Conservation (phyloP, 35 echinoderm and acorn worm species). For the Hemicentrotus pulcherrimus region DNA sequence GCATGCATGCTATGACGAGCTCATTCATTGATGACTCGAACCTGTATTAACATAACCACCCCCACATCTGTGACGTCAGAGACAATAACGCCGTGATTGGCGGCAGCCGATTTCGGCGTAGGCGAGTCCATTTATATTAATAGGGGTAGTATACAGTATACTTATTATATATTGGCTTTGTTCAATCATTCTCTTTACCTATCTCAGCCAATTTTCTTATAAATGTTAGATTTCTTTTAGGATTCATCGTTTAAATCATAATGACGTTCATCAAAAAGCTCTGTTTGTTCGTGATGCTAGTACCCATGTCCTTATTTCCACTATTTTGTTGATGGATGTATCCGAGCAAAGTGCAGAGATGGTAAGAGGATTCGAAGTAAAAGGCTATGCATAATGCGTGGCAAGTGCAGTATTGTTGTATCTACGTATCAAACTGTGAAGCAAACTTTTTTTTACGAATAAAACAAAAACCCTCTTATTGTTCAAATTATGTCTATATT, state of each 20-base stretch:
- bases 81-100: constrained; percentile 33
- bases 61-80: constrained; percentile 37
- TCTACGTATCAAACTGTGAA: not conserved
- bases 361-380: not conserved
- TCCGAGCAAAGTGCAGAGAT: not conserved
- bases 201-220: not conserved
- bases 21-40: constrained; percentile 26
- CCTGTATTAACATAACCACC: constrained; percentile 45
- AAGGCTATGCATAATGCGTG: not conserved
- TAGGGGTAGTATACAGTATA: not conserved
- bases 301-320: not conserved
- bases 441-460: not conserved
- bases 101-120: not conserved
- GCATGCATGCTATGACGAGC: constrained; percentile 10
- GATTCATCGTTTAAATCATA: not conserved
- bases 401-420: not conserved
- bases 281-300: not conserved
- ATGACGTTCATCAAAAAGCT: not conserved
- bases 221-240: no score
- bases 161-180: not conserved
- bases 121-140: not conserved
- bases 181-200: not conserved
- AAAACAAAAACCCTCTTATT: not conserved
- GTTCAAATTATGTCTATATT: not conserved
- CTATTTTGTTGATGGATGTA: not conserved